phyloP scores from a whole-genome alignment of 2,888 invertebrate genomes.

The Chrysolina americana region DNA sequence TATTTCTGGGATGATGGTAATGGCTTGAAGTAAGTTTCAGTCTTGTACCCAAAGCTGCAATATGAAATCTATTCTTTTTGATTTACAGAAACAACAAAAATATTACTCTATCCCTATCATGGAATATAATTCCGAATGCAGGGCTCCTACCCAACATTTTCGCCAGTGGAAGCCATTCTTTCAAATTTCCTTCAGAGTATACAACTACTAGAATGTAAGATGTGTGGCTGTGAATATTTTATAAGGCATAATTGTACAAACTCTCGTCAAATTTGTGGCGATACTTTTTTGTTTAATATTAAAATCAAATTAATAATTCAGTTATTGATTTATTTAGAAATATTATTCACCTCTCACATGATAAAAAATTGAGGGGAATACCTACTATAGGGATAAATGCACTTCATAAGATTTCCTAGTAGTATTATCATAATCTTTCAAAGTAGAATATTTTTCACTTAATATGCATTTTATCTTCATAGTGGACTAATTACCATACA shows the following conservation, averaged over 20 bases:
- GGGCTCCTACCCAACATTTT: constrained; percentile 92
- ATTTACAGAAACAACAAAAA: constrained; percentile 90
- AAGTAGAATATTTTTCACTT: too few relatives aligned
- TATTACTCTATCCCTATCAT: constrained; percentile 93
- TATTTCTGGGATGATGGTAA: constrained; percentile 99
- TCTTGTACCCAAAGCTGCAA: neutral
- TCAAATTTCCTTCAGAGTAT: constrained; percentile 93
- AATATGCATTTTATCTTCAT: too few relatives aligned
- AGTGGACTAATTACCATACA: too few relatives aligned
- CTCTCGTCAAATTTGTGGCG: neutral
- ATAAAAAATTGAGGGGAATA: too few relatives aligned
- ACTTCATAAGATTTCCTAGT: too few relatives aligned
- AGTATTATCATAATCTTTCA: too few relatives aligned
- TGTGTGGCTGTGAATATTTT: constrained; percentile 30
- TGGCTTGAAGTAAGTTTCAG: constrained; percentile 82
- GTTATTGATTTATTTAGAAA: neutral
- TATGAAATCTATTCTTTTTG: constrained; percentile 22
- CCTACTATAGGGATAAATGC: too few relatives aligned
- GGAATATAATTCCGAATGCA: constrained; percentile 99
- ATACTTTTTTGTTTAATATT: constrained; percentile 3
- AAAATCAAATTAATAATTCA: neutral
- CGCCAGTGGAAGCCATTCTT: constrained; percentile 86
- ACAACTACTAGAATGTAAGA: constrained; percentile 77
- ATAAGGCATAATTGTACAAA: neutral
- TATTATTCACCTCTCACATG: too few relatives aligned